Evolutionary conservation across 2,797 vertebrate species (phyloP).

Genomic region (Galagoides demidoff): DNA sequence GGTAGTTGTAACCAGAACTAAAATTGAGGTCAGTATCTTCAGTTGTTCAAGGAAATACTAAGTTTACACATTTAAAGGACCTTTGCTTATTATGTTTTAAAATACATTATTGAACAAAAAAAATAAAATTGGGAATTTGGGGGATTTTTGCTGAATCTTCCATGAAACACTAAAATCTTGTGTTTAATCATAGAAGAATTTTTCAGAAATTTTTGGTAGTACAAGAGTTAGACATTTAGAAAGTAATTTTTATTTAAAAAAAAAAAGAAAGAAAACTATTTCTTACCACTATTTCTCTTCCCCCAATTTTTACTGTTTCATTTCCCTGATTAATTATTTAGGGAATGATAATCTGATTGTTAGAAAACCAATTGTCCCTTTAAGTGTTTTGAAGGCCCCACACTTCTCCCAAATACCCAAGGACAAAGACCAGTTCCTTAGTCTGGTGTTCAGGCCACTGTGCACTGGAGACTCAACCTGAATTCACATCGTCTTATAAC

Average conservation of each 20-base stretch:
- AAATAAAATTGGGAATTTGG: neutral
- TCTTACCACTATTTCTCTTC: neutral
- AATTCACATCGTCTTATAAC: neutral
- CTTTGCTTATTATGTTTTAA: neutral
- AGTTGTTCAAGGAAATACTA: neutral
- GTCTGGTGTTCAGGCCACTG: neutral
- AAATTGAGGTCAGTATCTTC: neutral
- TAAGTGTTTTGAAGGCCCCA: neutral
- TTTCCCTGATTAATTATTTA: neutral
- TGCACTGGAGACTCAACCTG: neutral
- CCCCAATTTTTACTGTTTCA: neutral
- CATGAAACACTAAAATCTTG: neutral
- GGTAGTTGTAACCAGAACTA: neutral
- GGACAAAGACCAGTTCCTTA: neutral
- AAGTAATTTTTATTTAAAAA: neutral
- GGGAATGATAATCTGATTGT: neutral
- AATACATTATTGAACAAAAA: neutral
- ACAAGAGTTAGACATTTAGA: neutral
- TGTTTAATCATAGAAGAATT: neutral
- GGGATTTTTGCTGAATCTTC: neutral
- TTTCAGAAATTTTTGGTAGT: neutral
- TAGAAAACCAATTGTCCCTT: neutral
- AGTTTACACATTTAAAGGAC: neutral
- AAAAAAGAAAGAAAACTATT: neutral
- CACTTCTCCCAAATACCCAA: neutral